These are phyloP conservation scores for Amorpha juglandis DNA, from an alignment of 2,888 invertebrate genomes.

Conservation along the genomic window DNA sequence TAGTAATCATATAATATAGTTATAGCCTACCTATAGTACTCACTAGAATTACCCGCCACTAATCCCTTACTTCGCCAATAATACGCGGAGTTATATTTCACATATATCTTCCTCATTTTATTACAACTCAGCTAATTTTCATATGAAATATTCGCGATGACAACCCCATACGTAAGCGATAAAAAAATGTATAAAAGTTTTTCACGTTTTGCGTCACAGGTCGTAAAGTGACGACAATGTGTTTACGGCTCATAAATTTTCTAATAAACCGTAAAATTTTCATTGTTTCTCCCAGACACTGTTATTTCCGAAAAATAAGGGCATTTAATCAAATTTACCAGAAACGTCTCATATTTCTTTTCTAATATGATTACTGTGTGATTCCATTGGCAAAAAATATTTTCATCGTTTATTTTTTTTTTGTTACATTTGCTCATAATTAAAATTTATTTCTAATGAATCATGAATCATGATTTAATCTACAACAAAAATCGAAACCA, in stretches of 20 bases:
- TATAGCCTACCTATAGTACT: too few species aligned
- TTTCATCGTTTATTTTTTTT: not conserved
- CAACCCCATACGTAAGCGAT: conserved; percentile 24
- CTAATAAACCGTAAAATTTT: conserved; percentile 70
- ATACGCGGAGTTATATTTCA: not conserved
- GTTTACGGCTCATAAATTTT: conserved; percentile 71
- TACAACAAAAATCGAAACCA: too few species aligned
- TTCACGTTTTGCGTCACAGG: conserved; percentile 34
- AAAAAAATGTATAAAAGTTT: conserved; percentile 33
- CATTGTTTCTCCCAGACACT: conserved; percentile 52
- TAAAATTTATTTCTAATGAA: not conserved
- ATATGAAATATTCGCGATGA: conserved; percentile 22
- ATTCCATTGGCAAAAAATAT: not conserved
- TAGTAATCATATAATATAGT: too few species aligned
- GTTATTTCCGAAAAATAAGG: conserved; percentile 33
- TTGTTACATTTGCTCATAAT: not conserved
- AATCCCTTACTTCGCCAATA: not conserved
- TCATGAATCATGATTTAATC: too few species aligned
- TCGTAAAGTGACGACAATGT: conserved; percentile 65
- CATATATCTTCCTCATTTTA: conserved; percentile 20
- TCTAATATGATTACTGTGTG: not conserved
- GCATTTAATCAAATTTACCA: conserved; percentile 25
- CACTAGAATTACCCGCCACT: too few species aligned
- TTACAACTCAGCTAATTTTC: conserved; percentile 32
- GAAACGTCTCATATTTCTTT: conserved; percentile 2